Evolutionary conservation across 2,113 vertebrate genomes (phyloP).

Genomic region (Gopherus evgoodei): DNA sequence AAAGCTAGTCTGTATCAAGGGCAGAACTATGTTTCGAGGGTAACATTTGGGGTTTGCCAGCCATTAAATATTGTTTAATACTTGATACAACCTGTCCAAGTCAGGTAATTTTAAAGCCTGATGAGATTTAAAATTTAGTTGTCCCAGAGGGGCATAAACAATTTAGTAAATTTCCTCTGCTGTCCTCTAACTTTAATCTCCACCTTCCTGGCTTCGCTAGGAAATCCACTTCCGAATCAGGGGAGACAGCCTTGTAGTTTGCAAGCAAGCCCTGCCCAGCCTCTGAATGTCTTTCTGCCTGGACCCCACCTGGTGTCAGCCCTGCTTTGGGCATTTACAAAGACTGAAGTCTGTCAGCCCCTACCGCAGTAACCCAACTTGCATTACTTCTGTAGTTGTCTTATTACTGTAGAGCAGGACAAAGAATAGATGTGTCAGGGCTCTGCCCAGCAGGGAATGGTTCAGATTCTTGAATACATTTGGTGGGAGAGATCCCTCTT

Average conservation of each 20-base stretch:
- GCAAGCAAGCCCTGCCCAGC: not conserved
- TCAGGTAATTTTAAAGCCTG: not conserved
- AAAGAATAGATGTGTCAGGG: not conserved
- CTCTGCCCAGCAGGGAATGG: not conserved
- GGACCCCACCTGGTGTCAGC: not conserved
- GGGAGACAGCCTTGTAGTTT: not conserved
- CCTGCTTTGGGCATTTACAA: not conserved
- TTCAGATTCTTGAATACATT: not conserved
- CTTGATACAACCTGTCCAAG: not conserved
- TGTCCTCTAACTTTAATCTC: not conserved
- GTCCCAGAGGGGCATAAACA: not conserved
- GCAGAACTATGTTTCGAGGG: not conserved
- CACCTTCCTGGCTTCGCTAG: not conserved
- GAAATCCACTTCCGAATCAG: not conserved
- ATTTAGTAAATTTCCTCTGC: not conserved
- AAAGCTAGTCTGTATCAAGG: not conserved
- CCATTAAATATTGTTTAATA: not conserved
- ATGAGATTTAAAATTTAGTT: not conserved
- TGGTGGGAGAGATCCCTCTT: not conserved
- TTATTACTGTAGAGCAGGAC: not conserved
- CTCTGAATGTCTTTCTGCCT: not conserved
- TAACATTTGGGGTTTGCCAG: not conserved
- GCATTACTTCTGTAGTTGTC: not conserved
- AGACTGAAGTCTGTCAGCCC: not conserved
- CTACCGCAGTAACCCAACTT: not conserved